Evolutionary conservation across 1,140 invertebrate species (phyloP).

Genomic region (Dendroctonus valens): DNA sequence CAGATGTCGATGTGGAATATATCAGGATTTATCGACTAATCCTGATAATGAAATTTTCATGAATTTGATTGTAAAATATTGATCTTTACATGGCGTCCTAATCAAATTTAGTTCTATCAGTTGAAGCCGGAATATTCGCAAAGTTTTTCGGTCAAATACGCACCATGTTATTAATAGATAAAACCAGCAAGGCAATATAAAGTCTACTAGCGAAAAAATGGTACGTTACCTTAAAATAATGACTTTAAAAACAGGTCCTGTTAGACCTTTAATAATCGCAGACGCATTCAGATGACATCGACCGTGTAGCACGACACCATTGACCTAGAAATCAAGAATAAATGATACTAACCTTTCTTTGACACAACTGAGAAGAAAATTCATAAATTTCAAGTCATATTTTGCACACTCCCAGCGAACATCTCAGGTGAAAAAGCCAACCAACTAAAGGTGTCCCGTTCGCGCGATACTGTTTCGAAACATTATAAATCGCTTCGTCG

Average conservation of each 20-base stretch:
- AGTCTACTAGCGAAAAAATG: background rate
- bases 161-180: too few relatives aligned
- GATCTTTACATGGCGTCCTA: too few relatives aligned
- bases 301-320: slow-evolving; percentile 90
- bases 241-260: slow-evolving; percentile 80
- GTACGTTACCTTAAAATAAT: slow-evolving; percentile 74
- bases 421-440: slow-evolving; percentile 11
- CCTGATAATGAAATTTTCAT: too few relatives aligned
- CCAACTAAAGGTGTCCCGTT: slow-evolving; percentile 9
- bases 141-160: too few relatives aligned
- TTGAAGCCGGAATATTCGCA: too few relatives aligned
- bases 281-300: slow-evolving; percentile 95
- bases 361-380: slow-evolving; percentile 40
- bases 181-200: too few relatives aligned
- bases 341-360: slow-evolving; percentile 36
- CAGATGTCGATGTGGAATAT: too few relatives aligned
- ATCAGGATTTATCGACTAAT: too few relatives aligned
- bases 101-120: too few relatives aligned
- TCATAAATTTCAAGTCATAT: slow-evolving; percentile 38
- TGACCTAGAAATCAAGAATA: slow-evolving; percentile 67
- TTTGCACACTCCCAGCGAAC: slow-evolving; percentile 17
- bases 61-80: too few relatives aligned
- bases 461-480: slow-evolving; percentile 15
- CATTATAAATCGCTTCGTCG: background rate
- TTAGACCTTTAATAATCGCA: slow-evolving; percentile 89